Base-by-base conservation (phyloP, 2,797 vertebrate genomes). In the Eulemur albifrons region DNA sequence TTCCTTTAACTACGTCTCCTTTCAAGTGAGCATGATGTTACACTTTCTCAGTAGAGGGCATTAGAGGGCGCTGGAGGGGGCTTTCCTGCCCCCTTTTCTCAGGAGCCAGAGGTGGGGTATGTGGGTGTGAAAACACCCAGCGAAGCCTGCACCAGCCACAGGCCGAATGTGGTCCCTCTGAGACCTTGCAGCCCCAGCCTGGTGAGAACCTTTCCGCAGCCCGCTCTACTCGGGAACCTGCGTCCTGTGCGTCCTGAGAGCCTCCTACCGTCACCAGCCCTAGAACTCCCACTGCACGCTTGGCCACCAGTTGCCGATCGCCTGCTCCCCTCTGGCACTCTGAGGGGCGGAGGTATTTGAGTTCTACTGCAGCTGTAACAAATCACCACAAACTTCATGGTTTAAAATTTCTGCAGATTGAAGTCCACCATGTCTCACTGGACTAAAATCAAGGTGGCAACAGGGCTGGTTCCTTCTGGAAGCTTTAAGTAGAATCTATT, bases 161-260 rank as follows among this genome's bases (percentile, higher is more conserved):
- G 25, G 23, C 35, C 13, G 4, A 69, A 27, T 6, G 4, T 40
- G 25, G 15, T 45, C 21, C 50, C 50, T 38, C 3, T 10, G 38
- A 88, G 32, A 70, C 1, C 15, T 61, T 20, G 2, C 18, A 69
- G 25, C 23, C 32, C 69, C 18, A 7, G 32, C 40, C 67, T 38
- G 15, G 25, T 11, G 32, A 27, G 17, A 48, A 43, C n/a, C 7
- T 65, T 17, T 87, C 59, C 35, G 4, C 15, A 32, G 15, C 38
- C 45, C 32, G 3, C 2, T 40, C 35, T 7, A 7, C 63, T 69
- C 32, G 23, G 45, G 25, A 72, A 6, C 15, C 12, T 35, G 45
- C n/a, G 23, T 67, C 20, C 38, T 23, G 0, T 2, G 4, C 48
- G 14, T 27, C 27, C n/a, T 11, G 40, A 50, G 27, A 7, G 2